Evolutionary conservation across 2,888 invertebrate species (phyloP).

Genomic region (Mechanitis messenoides): DNA sequence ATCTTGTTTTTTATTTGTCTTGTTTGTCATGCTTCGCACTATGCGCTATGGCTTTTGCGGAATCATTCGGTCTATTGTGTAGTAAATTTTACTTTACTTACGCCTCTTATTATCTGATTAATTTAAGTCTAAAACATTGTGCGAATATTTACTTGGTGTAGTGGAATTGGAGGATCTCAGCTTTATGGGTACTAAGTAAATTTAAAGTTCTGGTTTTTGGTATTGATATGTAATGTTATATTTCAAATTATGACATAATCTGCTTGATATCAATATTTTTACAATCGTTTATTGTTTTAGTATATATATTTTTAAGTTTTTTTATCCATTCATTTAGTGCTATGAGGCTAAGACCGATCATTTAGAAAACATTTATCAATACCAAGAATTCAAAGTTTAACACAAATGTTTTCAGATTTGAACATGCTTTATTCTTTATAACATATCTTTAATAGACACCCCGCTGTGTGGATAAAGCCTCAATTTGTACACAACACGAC

Average conservation of each 20-base stretch:
- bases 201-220: not conserved
- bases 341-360: not conserved
- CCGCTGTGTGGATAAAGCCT: conserved; percentile 60
- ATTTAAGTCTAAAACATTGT: not conserved
- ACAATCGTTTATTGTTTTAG: not conserved
- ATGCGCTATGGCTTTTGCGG: conserved; percentile 13
- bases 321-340: not conserved
- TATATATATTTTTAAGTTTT: not conserved
- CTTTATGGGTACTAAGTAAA: conserved; percentile 1
- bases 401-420: conserved; percentile 22
- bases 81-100: conserved; percentile 2
- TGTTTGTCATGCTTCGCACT: conserved; percentile 16
- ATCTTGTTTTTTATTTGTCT: conserved; percentile 22
- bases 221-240: too few relatives aligned
- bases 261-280: not conserved
- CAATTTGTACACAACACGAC: conserved; percentile 68
- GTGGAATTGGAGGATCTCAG: not conserved
- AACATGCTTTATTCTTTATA: conserved; percentile 29
- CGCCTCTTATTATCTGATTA: conserved; percentile 3
- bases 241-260: too few relatives aligned
- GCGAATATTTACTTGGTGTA: not conserved
- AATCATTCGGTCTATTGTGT: conserved; percentile 17
- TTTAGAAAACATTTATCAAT: not conserved
- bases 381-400: not conserved
- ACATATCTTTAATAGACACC: conserved; percentile 54